Base-by-base conservation (phyloP, 2,797 vertebrate genomes). In the Sorex maritimensis region DNA sequence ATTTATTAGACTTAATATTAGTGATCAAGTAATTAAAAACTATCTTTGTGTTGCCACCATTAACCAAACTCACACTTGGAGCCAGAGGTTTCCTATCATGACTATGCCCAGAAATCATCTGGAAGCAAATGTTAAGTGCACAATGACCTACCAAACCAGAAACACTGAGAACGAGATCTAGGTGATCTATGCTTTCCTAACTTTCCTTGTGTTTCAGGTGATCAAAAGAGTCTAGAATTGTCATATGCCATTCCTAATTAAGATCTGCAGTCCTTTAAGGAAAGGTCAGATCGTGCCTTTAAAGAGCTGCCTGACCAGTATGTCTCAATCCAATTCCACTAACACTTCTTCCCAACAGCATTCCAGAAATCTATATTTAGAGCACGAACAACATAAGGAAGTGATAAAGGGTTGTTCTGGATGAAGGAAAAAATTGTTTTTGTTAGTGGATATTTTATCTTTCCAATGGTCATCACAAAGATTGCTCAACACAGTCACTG, bases 401-500 rank as follows among this genome's bases (percentile, higher is more conserved):
- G 44, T 84, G 82, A 95, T 88, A 86, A 93, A 63, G 1, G 17
- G 41, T 7, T 79, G 4, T 17, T 86, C 15, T 58, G 15, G 44
- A 90, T 26, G 67, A 80, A 78, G 82, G 81, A 55, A 86, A 49
- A 88, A 92, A 90, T 93, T 83, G 81, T 86, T 96, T 87, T n/a
- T 52, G 78, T 94, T 94, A 94, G 73, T 69, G 52, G 72, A 84
- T 52, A 68, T 96, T 93, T 91, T 80, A 90, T 96, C 90, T 94
- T 73, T 75, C 41, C 38, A 86, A 63, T 58, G 88, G 72, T 41
- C 94, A 86, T 82, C 84, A 89, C 65, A 74, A 13, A 28, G 65
- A 81, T 82, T 84, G 68, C 69, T 68, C 86, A 91, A 81, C 69
- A 65, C 65, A 88, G 63, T 88, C 91, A 91, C 71, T 69, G 15